These are phyloP conservation scores for Acanthurus lineatus DNA, from an alignment of 2,797 vertebrate species.

Conservation along the genomic window DNA sequence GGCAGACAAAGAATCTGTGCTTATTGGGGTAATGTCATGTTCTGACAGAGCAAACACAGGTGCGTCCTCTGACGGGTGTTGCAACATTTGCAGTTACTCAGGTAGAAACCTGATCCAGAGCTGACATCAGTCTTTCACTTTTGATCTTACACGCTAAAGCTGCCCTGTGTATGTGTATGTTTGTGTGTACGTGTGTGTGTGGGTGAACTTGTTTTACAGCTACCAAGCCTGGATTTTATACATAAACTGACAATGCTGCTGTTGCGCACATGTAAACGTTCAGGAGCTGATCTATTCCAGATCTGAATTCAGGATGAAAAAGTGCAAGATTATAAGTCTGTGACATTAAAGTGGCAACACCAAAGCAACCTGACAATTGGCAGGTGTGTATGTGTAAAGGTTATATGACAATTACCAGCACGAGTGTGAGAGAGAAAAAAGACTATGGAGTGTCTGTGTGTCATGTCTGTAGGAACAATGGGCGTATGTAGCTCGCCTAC, in stretches of 20 bases:
- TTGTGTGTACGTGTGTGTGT: constrained; percentile 19
- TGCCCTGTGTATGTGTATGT: constrained; percentile 17
- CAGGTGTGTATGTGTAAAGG: constrained; percentile 2
- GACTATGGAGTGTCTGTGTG: constrained; percentile 22
- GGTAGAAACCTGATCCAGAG: constrained; percentile 69
- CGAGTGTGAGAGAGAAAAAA: constrained; percentile 12
- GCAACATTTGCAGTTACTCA: constrained; percentile 43
- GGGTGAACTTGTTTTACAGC: constrained; percentile 54
- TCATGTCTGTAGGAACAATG: constrained; percentile 23
- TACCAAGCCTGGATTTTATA: constrained; percentile 37
- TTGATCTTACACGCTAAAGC: constrained; percentile 40
- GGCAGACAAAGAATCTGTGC: constrained; percentile 14
- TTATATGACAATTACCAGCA: constrained; percentile 19
- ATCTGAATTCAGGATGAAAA: constrained; percentile 47
- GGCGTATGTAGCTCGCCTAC: constrained; percentile 8
- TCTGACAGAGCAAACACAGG: constrained; percentile 61
- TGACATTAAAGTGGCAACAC: constrained; percentile 8
- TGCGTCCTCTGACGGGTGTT: constrained; percentile 57
- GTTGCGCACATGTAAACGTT: constrained; percentile 34
- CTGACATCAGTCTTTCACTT: constrained; percentile 60
- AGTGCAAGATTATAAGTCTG: not conserved
- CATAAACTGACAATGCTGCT: constrained; percentile 29
- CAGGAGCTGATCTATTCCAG: constrained; percentile 35
- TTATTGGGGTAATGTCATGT: constrained; percentile 23
- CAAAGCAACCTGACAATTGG: constrained; percentile 21